Percentiles rank a stretch among this genome's conserved stretches.
Conservation (phyloP, 2,113 vertebrate genomes). For the Neogobius melanostomus region DNA sequence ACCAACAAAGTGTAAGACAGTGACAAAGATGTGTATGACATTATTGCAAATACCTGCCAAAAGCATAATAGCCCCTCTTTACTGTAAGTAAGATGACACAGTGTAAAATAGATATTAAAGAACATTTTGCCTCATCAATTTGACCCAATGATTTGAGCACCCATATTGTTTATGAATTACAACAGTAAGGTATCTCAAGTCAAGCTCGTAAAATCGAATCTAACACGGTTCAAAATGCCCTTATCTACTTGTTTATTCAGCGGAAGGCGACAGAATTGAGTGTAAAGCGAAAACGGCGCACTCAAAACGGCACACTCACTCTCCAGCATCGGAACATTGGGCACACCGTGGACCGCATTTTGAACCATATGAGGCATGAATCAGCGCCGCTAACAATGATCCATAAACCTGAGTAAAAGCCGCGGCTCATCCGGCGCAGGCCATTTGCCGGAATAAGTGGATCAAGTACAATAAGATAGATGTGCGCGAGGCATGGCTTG, state of each 20-base stretch:
- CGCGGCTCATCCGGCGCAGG: neutral
- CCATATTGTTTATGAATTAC: too few species aligned
- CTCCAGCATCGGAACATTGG: neutral
- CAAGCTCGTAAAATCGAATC: neutral
- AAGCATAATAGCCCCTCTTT: too few species aligned
- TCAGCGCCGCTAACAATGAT: constrained; percentile 19
- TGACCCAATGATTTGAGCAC: too few species aligned
- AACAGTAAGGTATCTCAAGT: neutral
- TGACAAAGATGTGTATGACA: too few species aligned
- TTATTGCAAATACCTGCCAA: too few species aligned
- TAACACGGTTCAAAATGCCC: neutral
- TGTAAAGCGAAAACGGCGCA: neutral
- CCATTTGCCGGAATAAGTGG: constrained; percentile 8
- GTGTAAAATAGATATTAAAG: too few species aligned
- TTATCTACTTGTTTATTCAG: neutral
- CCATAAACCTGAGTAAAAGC: constrained; percentile 17
- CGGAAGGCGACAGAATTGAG: neutral
- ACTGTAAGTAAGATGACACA: too few species aligned
- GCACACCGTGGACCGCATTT: neutral
- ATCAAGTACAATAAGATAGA: constrained; percentile 15
- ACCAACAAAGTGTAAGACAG: too few species aligned
- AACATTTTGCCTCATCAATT: neutral
- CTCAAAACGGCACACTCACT: neutral
- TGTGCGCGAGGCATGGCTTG: constrained; percentile 23
- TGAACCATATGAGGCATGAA: constrained; percentile 3